Evolutionary conservation across 37 sponge, comb jelly and placozoan species (phyloP).

Genomic region (Haliclona indistincta): DNA sequence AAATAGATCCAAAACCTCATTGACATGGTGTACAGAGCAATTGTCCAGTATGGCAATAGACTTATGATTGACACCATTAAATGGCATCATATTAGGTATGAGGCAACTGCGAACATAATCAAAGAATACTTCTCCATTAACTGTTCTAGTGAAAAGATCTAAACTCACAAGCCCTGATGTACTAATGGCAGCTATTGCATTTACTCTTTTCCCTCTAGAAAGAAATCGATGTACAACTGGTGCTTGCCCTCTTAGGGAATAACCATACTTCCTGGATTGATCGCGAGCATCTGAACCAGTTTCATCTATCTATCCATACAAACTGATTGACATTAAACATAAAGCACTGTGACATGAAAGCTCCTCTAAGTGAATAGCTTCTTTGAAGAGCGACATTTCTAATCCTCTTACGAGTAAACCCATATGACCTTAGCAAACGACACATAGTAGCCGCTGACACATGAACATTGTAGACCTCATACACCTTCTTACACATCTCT

Average conservation of each 20-base stretch:
- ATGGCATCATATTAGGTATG: not conserved
- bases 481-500: constrained; percentile 2
- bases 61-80: not conserved
- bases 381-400: not conserved
- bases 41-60: not conserved
- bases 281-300: not conserved
- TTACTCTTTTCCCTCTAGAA: not conserved
- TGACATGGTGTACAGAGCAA: not conserved
- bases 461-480: not conserved
- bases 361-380: not conserved
- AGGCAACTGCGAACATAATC: not conserved
- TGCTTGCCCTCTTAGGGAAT: not conserved
- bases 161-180: not conserved
- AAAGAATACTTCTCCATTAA: not conserved
- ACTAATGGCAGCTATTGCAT: not conserved
- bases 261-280: not conserved
- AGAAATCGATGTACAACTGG: not conserved
- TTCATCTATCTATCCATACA: not conserved
- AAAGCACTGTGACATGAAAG: not conserved
- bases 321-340: not conserved
- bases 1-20: not conserved
- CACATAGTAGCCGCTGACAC: not conserved
- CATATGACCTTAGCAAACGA: not conserved
- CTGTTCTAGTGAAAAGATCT: not conserved
- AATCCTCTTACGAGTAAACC: not conserved